Evolutionary conservation across 2,888 invertebrate genomes (phyloP).

Genomic region (Prenolepis imparis): DNA sequence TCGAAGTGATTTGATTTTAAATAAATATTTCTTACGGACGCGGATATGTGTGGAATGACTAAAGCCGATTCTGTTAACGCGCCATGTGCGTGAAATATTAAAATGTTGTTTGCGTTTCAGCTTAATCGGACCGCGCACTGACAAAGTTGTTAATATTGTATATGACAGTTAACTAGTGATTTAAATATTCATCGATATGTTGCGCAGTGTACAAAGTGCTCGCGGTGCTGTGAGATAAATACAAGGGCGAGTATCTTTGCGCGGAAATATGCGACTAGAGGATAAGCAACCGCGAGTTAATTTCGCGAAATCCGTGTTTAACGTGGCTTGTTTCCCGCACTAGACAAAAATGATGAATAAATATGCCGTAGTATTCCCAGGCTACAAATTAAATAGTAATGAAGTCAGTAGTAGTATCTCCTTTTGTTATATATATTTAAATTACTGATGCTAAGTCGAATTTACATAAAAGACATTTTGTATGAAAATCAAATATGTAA

Average conservation of each 20-base stretch:
- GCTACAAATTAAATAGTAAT: slow-evolving; percentile 34
- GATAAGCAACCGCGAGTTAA: slow-evolving; percentile 12
- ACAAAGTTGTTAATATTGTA: slow-evolving; percentile 40
- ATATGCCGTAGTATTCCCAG: neutral
- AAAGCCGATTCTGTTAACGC: slow-evolving; percentile 14
- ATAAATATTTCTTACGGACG: slow-evolving; percentile 21
- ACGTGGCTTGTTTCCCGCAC: slow-evolving; percentile 7
- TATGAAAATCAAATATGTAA: neutral
- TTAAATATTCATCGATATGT: slow-evolving; percentile 55
- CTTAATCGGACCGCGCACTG: slow-evolving; percentile 47
- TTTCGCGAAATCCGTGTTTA: slow-evolving; percentile 26
- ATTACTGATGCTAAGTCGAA: neutral
- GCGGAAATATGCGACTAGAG: slow-evolving; percentile 22
- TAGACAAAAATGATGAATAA: slow-evolving; percentile 23
- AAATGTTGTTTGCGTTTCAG: slow-evolving; percentile 43
- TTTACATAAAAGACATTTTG: neutral
- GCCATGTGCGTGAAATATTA: slow-evolving; percentile 47
- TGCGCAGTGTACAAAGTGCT: slow-evolving; percentile 37
- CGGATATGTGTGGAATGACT: neutral
- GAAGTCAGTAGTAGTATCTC: neutral
- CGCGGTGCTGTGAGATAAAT: slow-evolving; percentile 14
- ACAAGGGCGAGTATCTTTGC: slow-evolving; percentile 35
- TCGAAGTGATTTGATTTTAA: neutral
- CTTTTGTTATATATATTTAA: neutral
- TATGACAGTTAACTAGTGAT: slow-evolving; percentile 36